phyloP scores from a whole-genome alignment of 2,113 vertebrate genomes.

The Podarcis cretensis region DNA sequence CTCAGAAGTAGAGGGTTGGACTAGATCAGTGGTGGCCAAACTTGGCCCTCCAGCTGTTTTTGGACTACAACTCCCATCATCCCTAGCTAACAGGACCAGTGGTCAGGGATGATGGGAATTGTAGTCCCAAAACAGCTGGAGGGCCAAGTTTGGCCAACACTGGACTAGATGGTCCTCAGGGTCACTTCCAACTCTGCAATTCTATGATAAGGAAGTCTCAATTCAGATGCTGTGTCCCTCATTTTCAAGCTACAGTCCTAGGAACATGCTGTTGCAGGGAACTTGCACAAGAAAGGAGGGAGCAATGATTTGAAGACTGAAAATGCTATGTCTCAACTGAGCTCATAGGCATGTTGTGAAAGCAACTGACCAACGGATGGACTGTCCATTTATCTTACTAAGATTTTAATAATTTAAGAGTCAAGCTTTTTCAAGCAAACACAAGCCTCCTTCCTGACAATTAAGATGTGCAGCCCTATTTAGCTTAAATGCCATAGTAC shows the following conservation, averaged over 20 bases:
- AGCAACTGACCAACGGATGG: background rate
- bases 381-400: background rate
- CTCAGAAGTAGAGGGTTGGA: background rate
- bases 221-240: background rate
- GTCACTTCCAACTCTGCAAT: too few relatives aligned
- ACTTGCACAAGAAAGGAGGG: background rate
- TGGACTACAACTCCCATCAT: too few relatives aligned
- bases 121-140: too few relatives aligned
- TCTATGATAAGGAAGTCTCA: background rate
- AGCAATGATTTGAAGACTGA: background rate
- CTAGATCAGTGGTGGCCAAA: too few relatives aligned
- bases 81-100: too few relatives aligned
- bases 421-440: background rate
- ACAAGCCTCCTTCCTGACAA: background rate
- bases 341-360: background rate
- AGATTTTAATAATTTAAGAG: background rate
- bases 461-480: background rate
- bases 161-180: too few relatives aligned
- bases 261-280: too few relatives aligned
- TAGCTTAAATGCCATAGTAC: conserved; percentile 41
- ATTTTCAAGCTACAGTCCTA: background rate
- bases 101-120: too few relatives aligned
- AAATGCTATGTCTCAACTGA: background rate
- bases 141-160: too few relatives aligned
- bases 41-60: too few relatives aligned